Conservation (phyloP, 2,888 invertebrate genomes). For the Blastobasis lacticolella region DNA sequence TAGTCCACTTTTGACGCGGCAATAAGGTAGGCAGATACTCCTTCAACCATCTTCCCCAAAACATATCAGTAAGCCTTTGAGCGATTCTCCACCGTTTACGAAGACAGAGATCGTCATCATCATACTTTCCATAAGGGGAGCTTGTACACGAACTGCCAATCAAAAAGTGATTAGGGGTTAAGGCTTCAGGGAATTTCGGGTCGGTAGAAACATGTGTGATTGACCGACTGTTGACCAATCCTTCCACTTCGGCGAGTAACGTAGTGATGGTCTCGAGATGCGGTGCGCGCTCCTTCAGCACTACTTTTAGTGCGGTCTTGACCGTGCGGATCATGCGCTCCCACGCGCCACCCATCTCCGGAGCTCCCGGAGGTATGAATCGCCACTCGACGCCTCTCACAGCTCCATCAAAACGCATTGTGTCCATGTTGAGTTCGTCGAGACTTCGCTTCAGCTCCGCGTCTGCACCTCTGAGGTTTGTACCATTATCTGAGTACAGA, state of each 20-base stretch:
- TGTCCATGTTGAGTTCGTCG: neutral
- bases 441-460: neutral
- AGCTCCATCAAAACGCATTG: neutral
- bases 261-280: slow-evolving; percentile 8
- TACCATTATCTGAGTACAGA: slow-evolving; percentile 7
- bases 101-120: slow-evolving; percentile 8
- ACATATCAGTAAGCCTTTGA: slow-evolving; percentile 16
- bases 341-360: slow-evolving; percentile 14
- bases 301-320: slow-evolving; percentile 8
- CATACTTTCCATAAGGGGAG: slow-evolving; percentile 12
- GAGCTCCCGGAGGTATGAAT: slow-evolving; percentile 12
- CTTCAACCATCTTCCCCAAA: slow-evolving; percentile 24
- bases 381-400: slow-evolving; percentile 11
- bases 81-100: slow-evolving; percentile 22
- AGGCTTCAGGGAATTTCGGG: slow-evolving; percentile 18
- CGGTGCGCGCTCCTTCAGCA: slow-evolving; percentile 10
- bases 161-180: slow-evolving; percentile 33
- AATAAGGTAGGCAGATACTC: slow-evolving; percentile 10
- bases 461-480: slow-evolving; percentile 6
- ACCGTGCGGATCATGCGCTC: slow-evolving; percentile 12
- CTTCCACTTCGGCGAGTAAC: slow-evolving; percentile 10
- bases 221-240: slow-evolving; percentile 28
- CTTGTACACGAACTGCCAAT: no score
- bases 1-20: slow-evolving; percentile 7
- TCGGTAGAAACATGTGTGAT: slow-evolving; percentile 31